These are phyloP conservation scores for Eurystomus gularis DNA, from an alignment of 2,113 vertebrate species.

Conservation along the genomic window DNA sequence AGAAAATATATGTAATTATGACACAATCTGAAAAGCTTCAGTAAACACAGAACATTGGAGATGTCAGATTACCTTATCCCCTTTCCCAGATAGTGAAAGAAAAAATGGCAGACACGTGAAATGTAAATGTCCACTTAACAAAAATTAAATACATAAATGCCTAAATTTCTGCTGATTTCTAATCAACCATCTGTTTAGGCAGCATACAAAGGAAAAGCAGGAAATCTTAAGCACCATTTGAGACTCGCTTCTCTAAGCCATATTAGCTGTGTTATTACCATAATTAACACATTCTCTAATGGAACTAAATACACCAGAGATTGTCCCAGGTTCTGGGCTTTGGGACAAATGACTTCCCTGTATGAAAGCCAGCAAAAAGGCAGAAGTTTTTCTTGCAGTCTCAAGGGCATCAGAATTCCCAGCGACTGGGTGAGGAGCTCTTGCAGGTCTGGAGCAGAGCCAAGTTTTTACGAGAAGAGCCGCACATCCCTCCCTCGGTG, in stretches of 20 bases:
- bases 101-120: not conserved
- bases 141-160: slow-evolving; percentile 26
- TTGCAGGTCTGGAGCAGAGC: not conserved
- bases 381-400: not conserved
- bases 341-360: slow-evolving; percentile 8
- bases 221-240: slow-evolving; percentile 19
- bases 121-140: slow-evolving; percentile 3
- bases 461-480: not conserved
- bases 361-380: not conserved
- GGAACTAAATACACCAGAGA: slow-evolving; percentile 22
- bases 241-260: slow-evolving; percentile 16
- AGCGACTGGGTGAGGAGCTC: not conserved
- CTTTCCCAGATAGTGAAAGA: not conserved
- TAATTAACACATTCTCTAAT: slow-evolving; percentile 43
- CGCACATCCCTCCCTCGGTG: not conserved
- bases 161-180: slow-evolving; percentile 34
- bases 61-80: not conserved
- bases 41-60: not conserved
- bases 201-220: slow-evolving; percentile 17
- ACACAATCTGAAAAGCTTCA: not conserved
- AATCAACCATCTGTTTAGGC: not conserved
- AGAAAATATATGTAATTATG: not conserved
- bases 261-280: slow-evolving; percentile 40
- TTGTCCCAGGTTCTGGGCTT: not conserved
- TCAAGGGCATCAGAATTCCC: not conserved